Percentiles rank a stretch among this genome's conserved stretches.
These are phyloP conservation scores for Oncorhynchus gorbuscha DNA, from an alignment of 2,113 vertebrate genomes.

Conservation along the genomic window DNA sequence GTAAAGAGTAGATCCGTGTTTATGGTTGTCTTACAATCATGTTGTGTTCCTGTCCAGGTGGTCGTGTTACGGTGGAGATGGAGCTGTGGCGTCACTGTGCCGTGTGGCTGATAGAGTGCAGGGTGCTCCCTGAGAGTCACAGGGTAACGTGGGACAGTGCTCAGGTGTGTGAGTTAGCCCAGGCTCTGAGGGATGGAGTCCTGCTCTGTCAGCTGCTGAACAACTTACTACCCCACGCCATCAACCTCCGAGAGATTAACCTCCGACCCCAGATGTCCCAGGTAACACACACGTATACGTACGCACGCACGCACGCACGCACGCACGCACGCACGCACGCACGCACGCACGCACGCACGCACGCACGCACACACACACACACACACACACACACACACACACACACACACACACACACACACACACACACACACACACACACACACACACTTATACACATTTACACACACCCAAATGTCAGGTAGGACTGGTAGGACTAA, in stretches of 20 bases:
- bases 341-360: not conserved
- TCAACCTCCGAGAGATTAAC: constrained; percentile 90
- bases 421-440: too few relatives aligned
- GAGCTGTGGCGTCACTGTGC: constrained; percentile 63
- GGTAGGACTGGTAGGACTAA: too few relatives aligned
- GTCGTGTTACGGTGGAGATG: too few relatives aligned
- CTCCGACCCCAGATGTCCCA: constrained; percentile 96
- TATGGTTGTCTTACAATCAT: too few relatives aligned
- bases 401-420: too few relatives aligned
- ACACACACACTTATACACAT: too few relatives aligned
- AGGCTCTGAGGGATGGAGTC: constrained; percentile 89
- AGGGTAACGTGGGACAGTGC: constrained; percentile 84
- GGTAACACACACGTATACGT: constrained; percentile 66
- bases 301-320: too few relatives aligned
- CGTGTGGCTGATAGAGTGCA: constrained; percentile 62
- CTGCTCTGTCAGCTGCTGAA: constrained; percentile 94
- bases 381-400: too few relatives aligned
- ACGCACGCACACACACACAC: too few relatives aligned
- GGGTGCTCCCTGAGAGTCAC: constrained; percentile 88
- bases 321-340: not conserved
- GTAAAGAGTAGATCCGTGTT: constrained; percentile 64
- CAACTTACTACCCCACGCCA: constrained; percentile 83
- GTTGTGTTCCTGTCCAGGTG: too few relatives aligned
- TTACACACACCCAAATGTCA: too few relatives aligned
- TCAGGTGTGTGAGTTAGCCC: constrained; percentile 91